These are phyloP conservation scores for Gallinago stenura DNA, from an alignment of 2,797 vertebrate species.

Conservation along the genomic window DNA sequence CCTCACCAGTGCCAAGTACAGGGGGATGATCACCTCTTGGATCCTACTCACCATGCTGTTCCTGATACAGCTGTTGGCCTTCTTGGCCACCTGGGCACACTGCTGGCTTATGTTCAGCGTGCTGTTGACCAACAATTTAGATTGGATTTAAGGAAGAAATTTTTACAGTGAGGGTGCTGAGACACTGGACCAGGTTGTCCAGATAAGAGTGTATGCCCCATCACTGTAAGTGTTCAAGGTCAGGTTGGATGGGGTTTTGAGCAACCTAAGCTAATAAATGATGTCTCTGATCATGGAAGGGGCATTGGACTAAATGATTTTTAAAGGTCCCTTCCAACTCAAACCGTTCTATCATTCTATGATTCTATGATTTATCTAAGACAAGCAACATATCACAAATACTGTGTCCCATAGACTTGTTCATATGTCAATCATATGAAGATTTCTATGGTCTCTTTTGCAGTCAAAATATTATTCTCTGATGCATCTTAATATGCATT, in stretches of 20 bases:
- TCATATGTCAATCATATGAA: not conserved
- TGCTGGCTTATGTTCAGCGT: no score
- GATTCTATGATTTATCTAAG: not conserved
- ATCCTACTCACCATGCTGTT: no score
- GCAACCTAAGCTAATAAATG: not conserved
- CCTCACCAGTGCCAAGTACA: no score
- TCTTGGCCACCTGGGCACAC: no score
- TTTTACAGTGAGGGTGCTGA: not conserved
- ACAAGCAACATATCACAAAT: not conserved
- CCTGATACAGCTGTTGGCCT: no score
- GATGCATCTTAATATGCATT: not conserved
- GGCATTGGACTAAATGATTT: not conserved
- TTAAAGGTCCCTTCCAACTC: not conserved
- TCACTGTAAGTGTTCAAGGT: not conserved
- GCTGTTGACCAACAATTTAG: not conserved
- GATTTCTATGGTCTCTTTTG: not conserved
- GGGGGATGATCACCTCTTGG: no score
- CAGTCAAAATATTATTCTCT: not conserved
- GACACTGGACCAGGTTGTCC: rapidly evolving
- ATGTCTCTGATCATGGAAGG: rapidly evolving
- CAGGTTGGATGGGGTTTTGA: not conserved
- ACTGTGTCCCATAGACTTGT: not conserved
- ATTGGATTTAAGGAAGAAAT: not conserved
- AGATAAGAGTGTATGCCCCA: not conserved
- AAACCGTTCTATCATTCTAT: not conserved